These are phyloP conservation scores for Eristalis tenax DNA, from an alignment of 2,888 invertebrate genomes.

Conservation along the genomic window DNA sequence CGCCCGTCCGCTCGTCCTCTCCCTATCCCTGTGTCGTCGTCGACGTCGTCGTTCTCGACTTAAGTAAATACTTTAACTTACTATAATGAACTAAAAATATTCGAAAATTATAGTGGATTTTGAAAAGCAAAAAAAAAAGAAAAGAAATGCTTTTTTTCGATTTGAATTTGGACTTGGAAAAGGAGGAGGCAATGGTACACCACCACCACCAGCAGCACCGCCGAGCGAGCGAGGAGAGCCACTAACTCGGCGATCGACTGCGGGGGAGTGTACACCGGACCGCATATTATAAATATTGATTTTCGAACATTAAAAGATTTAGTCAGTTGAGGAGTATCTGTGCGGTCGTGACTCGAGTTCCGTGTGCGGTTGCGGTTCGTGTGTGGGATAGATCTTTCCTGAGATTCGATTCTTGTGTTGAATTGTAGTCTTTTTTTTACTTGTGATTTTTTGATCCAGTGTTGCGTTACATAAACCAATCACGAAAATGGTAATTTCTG, in stretches of 20 bases:
- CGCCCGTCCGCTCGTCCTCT: neutral
- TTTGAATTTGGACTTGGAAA: conserved; percentile 42
- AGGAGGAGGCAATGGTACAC: conserved; percentile 26
- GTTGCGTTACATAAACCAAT: neutral
- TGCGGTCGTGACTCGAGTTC: conserved; percentile 30
- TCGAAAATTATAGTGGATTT: conserved; percentile 45
- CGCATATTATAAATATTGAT: conserved; percentile 79
- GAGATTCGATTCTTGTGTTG: neutral
- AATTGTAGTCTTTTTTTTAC: neutral
- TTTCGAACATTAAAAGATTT: conserved; percentile 78
- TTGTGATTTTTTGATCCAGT: neutral
- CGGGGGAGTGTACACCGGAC: conserved; percentile 53
- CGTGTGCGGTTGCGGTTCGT: conserved; percentile 18
- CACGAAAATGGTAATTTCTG: neutral
- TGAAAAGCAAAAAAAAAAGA: neutral
- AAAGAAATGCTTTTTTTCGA: conserved; percentile 6
- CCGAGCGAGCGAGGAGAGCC: conserved; percentile 11
- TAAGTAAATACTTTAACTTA: conserved; percentile 74
- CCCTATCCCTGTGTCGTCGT: neutral
- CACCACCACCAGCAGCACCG: neutral
- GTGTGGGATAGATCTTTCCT: neutral
- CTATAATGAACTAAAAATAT: conserved; percentile 80
- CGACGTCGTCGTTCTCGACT: neutral
- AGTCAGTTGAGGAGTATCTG: conserved; percentile 75
- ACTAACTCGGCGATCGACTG: conserved; percentile 42